Base-by-base conservation (phyloP, 37 sponge, comb jelly and placozoan species). In the Theonella swinhoei region DNA sequence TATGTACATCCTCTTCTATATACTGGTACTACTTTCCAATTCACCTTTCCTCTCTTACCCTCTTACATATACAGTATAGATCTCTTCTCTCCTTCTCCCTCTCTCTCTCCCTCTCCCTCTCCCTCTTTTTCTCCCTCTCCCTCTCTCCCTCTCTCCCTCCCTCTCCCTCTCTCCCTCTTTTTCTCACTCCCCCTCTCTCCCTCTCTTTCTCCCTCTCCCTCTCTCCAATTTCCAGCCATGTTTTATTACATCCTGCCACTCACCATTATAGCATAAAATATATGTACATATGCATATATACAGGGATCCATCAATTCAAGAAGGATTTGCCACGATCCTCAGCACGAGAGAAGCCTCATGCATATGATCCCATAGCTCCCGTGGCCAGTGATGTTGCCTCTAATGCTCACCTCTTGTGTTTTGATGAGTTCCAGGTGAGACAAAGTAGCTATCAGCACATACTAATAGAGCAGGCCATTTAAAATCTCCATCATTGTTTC, bases 381-480 rank as follows among this genome's bases (percentile, higher is more conserved):
- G 98, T 98, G n/a, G 98, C 98, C 29, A 76, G 29, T 0, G 78
- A 64, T 20, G 89, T 98, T 39, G 89, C 94, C 20, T 38, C 39
- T 0, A 84, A 94, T 26, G 65, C 92, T 17, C 87, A 78, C 59
- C 88, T 98, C 42, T 87, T 98, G 42, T 98, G 98, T 70, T 98
- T 98, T 85, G 98, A 98, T 85, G 98, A 98, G 83, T 98, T 98
- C 68, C 98, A 98, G 73, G 92, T 91, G 61, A 25, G 26, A 9
- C 29, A 60, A 30, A 62, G 77, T 62, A 59, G 32, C 28, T 54
- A 20, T n/a, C 34, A 74, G 29, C 24, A 28, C 3, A 5, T 29
- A 42, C 24, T 7, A 42, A n/a, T 74, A 41, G 24, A 28, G 22
- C 4, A 28, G 2, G 29, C 47, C 42, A 40, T 39, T 17, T 63